A percentile compares a stretch with the other conserved stretches of the same genome.
Conservation (phyloP, 92 coral and sea anemone species). For the Parazoanthus swiftii region DNA sequence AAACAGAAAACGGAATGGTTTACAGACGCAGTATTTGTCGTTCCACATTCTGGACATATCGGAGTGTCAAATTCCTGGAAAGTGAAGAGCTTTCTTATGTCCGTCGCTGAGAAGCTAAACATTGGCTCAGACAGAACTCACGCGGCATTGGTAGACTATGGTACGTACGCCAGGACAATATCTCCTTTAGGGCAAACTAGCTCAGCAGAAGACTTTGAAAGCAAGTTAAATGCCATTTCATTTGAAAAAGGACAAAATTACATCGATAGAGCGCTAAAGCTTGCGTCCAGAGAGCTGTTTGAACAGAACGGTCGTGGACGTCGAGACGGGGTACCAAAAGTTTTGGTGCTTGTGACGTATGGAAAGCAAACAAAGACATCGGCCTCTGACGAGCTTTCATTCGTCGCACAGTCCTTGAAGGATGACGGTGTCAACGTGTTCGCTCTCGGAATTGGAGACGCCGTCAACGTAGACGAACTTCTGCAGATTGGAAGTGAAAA, state of each 20-base stretch:
- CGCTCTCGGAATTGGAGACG: conserved; percentile 17
- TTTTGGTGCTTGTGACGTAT: conserved; percentile 26
- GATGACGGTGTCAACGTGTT: conserved; percentile 5
- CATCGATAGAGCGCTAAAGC: conserved; percentile 33
- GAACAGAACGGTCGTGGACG: background rate
- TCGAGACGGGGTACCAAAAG: conserved; percentile 31
- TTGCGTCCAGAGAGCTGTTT: conserved; percentile 11
- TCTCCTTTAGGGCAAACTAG: conserved; percentile 14
- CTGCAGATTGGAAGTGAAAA: conserved; percentile 13
- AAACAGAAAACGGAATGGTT: conserved; percentile 33
- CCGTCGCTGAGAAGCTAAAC: conserved; percentile 21
- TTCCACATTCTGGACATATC: conserved; percentile 21
- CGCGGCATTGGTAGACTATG: conserved; percentile 25
- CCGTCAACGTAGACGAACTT: conserved; percentile 16
- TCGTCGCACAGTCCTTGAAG: conserved; percentile 1
- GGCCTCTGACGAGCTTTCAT: background rate
- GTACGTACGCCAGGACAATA: conserved; percentile 14
- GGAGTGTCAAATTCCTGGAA: conserved; percentile 38
- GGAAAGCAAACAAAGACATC: conserved; percentile 10
- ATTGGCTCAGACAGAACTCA: conserved; percentile 29
- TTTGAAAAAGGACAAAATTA: conserved; percentile 34
- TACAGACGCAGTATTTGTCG: conserved; percentile 16
- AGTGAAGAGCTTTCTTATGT: conserved; percentile 24
- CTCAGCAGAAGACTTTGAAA: conserved; percentile 30
- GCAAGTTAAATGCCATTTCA: conserved; percentile 2